phyloP scores from a whole-genome alignment of 2,888 invertebrate genomes.

The Eupithecia dodoneata region DNA sequence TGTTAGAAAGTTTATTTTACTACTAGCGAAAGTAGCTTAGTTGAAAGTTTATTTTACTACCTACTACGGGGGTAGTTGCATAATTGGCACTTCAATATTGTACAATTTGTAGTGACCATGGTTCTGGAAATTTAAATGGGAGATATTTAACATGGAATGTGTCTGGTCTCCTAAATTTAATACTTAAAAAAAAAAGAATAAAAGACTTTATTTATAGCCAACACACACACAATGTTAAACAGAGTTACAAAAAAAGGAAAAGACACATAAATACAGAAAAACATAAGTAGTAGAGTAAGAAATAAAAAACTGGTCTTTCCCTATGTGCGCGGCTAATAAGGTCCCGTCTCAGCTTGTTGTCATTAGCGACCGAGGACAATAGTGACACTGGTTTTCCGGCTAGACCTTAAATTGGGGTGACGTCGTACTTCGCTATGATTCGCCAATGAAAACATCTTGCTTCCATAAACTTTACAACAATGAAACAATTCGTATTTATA shows the following conservation, averaged over 20 bases:
- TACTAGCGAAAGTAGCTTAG: background rate
- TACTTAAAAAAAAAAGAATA: slow-evolving; percentile 40
- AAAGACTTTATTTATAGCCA: too few species aligned
- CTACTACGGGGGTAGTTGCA: background rate
- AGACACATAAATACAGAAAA: too few species aligned
- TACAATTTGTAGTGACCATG: background rate
- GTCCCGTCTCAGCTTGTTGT: too few species aligned
- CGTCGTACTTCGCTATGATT: slow-evolving; percentile 65
- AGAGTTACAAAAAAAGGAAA: too few species aligned
- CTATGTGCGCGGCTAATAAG: too few species aligned
- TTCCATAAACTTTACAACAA: slow-evolving; percentile 80
- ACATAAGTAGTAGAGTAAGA: too few species aligned
- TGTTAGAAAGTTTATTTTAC: background rate
- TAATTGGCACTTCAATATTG: slow-evolving; percentile 3
- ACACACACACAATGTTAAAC: too few species aligned
- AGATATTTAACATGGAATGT: slow-evolving; percentile 43
- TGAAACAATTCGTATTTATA: slow-evolving; percentile 77
- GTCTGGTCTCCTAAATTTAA: slow-evolving; percentile 54
- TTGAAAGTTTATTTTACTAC: background rate
- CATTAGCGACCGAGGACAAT: too few species aligned
- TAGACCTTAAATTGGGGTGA: too few species aligned
- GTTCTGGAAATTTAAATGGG: background rate
- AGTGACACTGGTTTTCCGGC: too few species aligned
- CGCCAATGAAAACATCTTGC: slow-evolving; percentile 70
- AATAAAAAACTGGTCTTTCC: too few species aligned